Conservation (phyloP, 2,888 invertebrate species). For the Lissonota sp. region DNA sequence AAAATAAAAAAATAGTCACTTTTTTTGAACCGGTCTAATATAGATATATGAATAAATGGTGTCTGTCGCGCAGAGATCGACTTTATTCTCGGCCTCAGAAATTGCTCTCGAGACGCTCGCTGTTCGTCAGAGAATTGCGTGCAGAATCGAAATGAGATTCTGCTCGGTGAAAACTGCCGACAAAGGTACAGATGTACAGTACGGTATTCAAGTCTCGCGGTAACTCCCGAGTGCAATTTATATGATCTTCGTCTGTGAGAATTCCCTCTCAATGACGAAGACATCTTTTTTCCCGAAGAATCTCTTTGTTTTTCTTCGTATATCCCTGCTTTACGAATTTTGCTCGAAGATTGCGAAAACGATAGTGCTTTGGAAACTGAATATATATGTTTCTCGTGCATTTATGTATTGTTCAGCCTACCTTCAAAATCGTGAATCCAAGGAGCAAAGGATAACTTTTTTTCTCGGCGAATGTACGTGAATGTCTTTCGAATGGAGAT, state of each 20-base stretch:
- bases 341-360: no score
- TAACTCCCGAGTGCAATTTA: conserved; percentile 23
- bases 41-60: neutral
- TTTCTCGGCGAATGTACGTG: no score
- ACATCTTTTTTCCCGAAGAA: neutral
- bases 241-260: neutral
- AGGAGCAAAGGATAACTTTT: no score
- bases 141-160: conserved; percentile 48
- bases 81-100: conserved; percentile 16
- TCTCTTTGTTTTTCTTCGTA: no score
- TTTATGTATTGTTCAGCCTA: no score
- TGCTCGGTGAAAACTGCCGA: conserved; percentile 1
- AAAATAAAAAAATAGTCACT: no score
- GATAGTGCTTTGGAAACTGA: no score
- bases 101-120: conserved; percentile 24
- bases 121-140: conserved; percentile 24
- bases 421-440: no score
- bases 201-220: neutral
- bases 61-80: conserved; percentile 20
- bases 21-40: no score
- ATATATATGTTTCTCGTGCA: no score
- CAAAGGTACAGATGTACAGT: neutral
- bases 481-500: no score
- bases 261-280: neutral
- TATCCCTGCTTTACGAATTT: no score